Conservation (phyloP, 92 coral and sea anemone species). For the Epizoanthus rinbou region DNA sequence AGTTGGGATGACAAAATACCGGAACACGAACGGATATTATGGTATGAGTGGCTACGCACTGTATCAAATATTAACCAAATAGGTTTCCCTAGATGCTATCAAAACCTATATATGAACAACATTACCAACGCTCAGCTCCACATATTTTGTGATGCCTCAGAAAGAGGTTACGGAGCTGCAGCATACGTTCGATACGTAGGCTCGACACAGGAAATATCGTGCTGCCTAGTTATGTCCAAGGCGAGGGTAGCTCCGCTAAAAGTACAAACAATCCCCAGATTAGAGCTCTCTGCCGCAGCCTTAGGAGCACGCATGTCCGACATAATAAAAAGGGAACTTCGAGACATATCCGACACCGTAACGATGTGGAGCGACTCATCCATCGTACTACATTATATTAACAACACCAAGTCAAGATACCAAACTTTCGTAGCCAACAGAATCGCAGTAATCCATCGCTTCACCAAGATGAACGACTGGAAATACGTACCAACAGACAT, state of each 20-base stretch:
- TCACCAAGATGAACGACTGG: not conserved
- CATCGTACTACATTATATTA: not conserved
- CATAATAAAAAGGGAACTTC: not conserved
- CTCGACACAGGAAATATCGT: too few relatives aligned
- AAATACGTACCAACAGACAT: not conserved
- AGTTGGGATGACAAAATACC: not conserved
- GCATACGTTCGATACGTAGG: not conserved
- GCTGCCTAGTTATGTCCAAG: not conserved
- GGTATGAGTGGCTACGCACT: not conserved
- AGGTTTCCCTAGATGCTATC: not conserved
- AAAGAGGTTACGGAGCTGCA: not conserved
- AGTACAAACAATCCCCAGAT: not conserved
- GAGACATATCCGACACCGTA: not conserved
- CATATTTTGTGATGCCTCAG: too few relatives aligned
- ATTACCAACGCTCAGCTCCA: not conserved
- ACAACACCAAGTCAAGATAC: not conserved
- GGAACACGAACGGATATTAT: too few relatives aligned
- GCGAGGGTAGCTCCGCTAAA: not conserved
- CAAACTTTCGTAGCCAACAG: not conserved
- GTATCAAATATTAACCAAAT: not conserved
- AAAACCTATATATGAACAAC: not conserved
- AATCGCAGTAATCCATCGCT: not conserved
- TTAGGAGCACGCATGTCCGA: not conserved
- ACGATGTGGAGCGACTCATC: not conserved
- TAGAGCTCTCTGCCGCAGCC: not conserved